Conservation (phyloP, 2,888 invertebrate genomes). For the Prosopocoilus inquinatus region DNA sequence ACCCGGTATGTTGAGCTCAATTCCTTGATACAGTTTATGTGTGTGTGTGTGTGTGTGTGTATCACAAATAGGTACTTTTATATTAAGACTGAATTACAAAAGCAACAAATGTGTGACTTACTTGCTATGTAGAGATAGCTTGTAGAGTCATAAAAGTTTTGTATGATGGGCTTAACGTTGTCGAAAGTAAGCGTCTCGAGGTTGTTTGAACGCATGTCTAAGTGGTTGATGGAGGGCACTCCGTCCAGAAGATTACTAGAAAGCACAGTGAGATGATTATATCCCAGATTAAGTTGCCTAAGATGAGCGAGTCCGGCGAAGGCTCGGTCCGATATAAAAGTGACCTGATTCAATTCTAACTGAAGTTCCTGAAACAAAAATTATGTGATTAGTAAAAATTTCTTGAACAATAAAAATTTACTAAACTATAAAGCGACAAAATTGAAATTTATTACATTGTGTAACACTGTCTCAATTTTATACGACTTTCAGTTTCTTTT, state of each 20-base stretch:
- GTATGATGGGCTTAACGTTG: slow-evolving; percentile 74
- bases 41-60: too few relatives aligned
- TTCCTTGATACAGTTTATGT: too few relatives aligned
- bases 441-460: too few relatives aligned
- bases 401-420: too few relatives aligned
- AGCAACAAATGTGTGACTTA: slow-evolving; percentile 51
- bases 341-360: slow-evolving; percentile 51
- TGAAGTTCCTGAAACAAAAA: slow-evolving; percentile 37
- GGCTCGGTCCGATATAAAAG: slow-evolving; percentile 73
- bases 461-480: too few relatives aligned
- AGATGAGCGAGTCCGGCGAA: slow-evolving; percentile 74
- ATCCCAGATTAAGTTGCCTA: slow-evolving; percentile 68
- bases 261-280: slow-evolving; percentile 71
- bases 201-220: slow-evolving; percentile 76
- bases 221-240: slow-evolving; percentile 68
- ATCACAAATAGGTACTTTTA: too few relatives aligned
- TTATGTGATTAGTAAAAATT: neutral
- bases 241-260: slow-evolving; percentile 71
- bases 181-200: slow-evolving; percentile 75
- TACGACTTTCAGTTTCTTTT: too few relatives aligned
- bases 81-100: neutral
- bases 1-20: too few relatives aligned
- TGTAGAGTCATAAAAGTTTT: slow-evolving; percentile 71
- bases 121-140: slow-evolving; percentile 76
- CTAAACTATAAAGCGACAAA: too few relatives aligned